phyloP scores from a whole-genome alignment of 2,113 vertebrate genomes.

The Aplodontia rufa region DNA sequence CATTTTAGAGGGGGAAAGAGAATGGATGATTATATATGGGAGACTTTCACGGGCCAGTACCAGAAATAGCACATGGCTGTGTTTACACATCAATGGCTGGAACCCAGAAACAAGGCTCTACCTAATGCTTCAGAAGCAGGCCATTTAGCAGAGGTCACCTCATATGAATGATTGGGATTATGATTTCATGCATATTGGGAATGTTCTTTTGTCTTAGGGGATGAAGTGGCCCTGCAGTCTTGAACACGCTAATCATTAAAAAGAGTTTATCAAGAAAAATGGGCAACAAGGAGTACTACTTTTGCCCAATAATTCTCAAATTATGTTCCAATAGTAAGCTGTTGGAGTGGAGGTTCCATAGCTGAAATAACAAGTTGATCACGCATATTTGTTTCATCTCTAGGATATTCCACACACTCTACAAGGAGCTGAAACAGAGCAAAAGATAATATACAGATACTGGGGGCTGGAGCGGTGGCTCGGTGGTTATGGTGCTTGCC shows the following conservation, averaged over 20 bases:
- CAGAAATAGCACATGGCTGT: background rate
- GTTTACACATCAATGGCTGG: background rate
- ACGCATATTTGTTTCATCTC: background rate
- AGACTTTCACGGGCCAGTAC: background rate
- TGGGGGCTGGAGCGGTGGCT: no score
- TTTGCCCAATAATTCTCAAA: background rate
- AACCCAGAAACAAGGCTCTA: background rate
- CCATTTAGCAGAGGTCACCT: background rate
- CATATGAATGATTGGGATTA: background rate
- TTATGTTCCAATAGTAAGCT: background rate
- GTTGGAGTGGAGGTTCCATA: background rate
- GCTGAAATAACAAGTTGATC: background rate
- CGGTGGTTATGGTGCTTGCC: no score
- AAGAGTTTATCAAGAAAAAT: background rate
- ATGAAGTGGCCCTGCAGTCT: background rate
- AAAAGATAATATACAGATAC: background rate
- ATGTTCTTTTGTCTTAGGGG: background rate
- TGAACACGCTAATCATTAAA: background rate
- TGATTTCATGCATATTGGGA: background rate
- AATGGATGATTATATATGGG: background rate
- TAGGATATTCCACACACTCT: background rate
- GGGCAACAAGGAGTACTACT: fast-evolving
- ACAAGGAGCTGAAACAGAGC: background rate
- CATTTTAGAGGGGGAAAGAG: background rate
- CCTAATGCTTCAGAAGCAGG: background rate